Conservation (phyloP, 1,140 invertebrate species). For the Rhyzopertha dominica region DNA sequence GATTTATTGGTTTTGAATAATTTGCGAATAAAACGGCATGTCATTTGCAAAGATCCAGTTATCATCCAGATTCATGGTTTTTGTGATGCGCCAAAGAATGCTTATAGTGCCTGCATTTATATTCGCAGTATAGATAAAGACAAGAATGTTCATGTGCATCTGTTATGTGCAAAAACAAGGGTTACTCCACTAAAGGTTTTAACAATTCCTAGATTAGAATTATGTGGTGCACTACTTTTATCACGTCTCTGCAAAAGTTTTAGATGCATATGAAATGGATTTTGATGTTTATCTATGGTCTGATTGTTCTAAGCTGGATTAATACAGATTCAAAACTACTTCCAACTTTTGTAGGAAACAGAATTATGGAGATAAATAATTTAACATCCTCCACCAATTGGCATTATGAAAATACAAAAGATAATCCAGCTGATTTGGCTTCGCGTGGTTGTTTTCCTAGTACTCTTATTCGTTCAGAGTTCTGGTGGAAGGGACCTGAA, state of each 20-base stretch:
- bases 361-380: conserved; percentile 29
- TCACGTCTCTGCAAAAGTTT: conserved; percentile 9
- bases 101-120: conserved; percentile 20
- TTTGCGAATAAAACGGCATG: conserved; percentile 2
- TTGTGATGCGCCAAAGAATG: conserved; percentile 13
- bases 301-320: no score
- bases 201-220: conserved; percentile 28
- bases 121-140: conserved; percentile 7
- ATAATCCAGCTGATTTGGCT: conserved; percentile 35
- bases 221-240: conserved; percentile 13
- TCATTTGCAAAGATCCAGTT: conserved; percentile 4
- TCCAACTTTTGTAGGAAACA: conserved; percentile 32
- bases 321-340: conserved; percentile 26
- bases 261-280: no score
- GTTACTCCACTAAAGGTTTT: conserved; percentile 33
- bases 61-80: conserved; percentile 15
- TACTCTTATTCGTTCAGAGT: conserved; percentile 10
- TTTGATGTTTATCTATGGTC: no score
- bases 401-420: conserved; percentile 27
- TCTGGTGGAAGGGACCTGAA: conserved; percentile 22
- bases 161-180: conserved; percentile 28
- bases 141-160: not conserved
- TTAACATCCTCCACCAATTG: conserved; percentile 18
- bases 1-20: conserved; percentile 1
- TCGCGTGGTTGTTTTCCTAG: conserved; percentile 24